Evolutionary conservation across 2,113 vertebrate species (phyloP).

Genomic region (Ivindomyrus marchei): DNA sequence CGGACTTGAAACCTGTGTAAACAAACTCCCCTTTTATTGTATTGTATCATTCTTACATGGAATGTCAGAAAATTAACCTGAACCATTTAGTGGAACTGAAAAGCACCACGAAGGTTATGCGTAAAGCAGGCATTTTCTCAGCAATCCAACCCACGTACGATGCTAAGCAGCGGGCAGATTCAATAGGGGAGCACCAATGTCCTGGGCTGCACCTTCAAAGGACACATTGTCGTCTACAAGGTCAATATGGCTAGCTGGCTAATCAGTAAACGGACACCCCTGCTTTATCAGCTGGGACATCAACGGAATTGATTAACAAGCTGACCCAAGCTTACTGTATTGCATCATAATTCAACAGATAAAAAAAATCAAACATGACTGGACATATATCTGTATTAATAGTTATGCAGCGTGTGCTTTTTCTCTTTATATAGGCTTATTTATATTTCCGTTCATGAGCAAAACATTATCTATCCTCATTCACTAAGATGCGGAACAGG

Average conservation of each 20-base stretch:
- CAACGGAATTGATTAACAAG: conserved; percentile 1
- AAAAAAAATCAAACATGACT: neutral
- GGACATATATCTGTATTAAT: neutral
- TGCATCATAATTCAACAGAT: neutral
- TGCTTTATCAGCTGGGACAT: neutral
- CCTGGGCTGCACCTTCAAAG: neutral
- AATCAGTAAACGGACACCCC: neutral
- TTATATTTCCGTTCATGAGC: neutral
- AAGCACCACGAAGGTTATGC: neutral
- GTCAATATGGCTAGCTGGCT: neutral
- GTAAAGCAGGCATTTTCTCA: neutral
- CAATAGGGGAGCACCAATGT: neutral
- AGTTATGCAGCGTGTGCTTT: neutral
- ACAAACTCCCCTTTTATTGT: neutral
- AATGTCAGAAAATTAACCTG: neutral
- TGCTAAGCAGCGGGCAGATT: neutral
- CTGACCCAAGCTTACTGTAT: neutral
- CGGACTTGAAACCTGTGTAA: neutral
- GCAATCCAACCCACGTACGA: neutral
- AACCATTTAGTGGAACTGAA: neutral
- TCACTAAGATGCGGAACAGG: neutral
- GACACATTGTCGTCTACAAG: neutral
- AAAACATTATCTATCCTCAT: neutral
- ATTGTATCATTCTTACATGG: neutral
- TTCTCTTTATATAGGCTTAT: neutral